Evolutionary conservation across 2,113 vertebrate genomes (phyloP), one percentile per base, ranked within the genome.

Genomic region (Scartelaos histophorus): DNA sequence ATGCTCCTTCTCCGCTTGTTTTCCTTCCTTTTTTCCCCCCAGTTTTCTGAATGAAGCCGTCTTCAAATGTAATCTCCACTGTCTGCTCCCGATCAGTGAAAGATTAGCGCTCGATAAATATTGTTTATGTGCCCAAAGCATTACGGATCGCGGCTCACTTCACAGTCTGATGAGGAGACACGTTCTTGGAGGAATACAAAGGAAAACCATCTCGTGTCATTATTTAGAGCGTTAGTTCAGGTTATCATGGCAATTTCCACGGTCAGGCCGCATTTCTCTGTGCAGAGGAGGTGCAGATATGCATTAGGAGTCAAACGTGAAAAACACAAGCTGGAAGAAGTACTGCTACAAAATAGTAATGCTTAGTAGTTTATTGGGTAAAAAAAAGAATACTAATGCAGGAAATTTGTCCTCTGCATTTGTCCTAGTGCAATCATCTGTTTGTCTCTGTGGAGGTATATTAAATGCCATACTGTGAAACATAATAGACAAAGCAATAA

Each of bases 91-190:
- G 82, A 92, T 92, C 88, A 83, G 71, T 11, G 70, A 88, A 83
- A 91, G 89, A 92, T 92, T 91, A 91, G 81, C 67, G 86, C 88
- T 86, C 78, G 76, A 90, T 91, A 89, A 90, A 90, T 83, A 88
- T 86, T 85, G 86, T 84, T 88, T 88, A 79, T 80, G 75, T 81
- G 82, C 80, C 74, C 82, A 83, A 85, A 87, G 88, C 88, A 84
- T 87, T 58, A 73, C 88, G 75, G 80, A 85, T 85, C 79, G 72
- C 82, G 68, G 83, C 83, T 68, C 74, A 72, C 86, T 84, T 90
- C 84, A 80, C 84, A 81, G 81, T 82, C 74, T 88, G 87, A 90
- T 78, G 77, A 82, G 80, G 76, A 82, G 82, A 85, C 76, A 79
- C 75, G 81, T 81, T 87, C 83, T 86, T 82, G 67, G 81, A 87